These are phyloP conservation scores for Bombus pascuorum DNA, from an alignment of 1,140 invertebrate genomes.

Conservation along the genomic window DNA sequence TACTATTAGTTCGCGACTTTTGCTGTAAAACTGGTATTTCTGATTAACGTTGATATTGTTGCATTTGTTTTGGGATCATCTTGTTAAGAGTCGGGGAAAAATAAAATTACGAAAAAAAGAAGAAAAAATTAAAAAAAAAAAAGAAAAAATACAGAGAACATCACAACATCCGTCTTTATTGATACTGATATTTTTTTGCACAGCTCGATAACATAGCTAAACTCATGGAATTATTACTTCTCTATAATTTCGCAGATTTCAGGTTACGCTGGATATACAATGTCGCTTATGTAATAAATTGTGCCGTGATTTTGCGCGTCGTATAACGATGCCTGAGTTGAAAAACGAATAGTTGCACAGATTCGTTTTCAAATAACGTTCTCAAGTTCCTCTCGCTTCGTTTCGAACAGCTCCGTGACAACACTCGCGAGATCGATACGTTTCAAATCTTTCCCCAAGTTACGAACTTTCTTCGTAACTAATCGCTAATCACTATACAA, in stretches of 20 bases:
- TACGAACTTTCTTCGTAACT: neutral
- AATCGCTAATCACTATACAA: neutral
- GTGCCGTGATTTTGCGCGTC: constrained; percentile 14
- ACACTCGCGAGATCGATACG: neutral
- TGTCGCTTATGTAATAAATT: constrained; percentile 45
- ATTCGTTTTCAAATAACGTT: neutral
- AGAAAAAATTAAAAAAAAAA: constrained; percentile 22
- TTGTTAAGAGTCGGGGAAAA: constrained; percentile 37
- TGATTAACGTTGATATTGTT: constrained; percentile 60
- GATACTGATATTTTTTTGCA: neutral
- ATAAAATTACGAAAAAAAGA: neutral
- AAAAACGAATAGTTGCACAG: neutral
- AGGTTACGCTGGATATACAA: constrained; percentile 5
- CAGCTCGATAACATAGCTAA: neutral
- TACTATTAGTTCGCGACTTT: constrained; percentile 60
- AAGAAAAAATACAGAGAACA: constrained; percentile 16
- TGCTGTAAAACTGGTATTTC: constrained; percentile 63
- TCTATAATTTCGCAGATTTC: constrained; percentile 27
- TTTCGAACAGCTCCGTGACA: neutral
- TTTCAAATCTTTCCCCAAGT: neutral
- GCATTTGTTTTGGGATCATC: constrained; percentile 58
- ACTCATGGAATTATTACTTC: neutral
- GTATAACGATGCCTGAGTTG: neutral
- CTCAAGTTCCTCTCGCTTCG: neutral
- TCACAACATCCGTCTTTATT: neutral